These are phyloP conservation scores for Diarsia brunnea DNA, from an alignment of 2,888 invertebrate genomes.

Conservation along the genomic window DNA sequence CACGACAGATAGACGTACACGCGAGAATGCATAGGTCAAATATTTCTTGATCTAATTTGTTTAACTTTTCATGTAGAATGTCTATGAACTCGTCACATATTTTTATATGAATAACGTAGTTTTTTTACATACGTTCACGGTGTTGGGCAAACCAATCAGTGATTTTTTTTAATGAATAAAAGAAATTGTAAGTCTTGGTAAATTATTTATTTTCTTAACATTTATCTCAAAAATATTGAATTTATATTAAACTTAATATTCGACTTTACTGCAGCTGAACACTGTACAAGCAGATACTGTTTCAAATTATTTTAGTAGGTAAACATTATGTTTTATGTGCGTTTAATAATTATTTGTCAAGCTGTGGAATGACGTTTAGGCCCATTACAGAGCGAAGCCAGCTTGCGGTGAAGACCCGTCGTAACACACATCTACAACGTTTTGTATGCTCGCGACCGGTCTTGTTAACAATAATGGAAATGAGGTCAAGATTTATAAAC, in stretches of 20 bases:
- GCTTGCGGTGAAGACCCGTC: background rate
- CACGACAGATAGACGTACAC: background rate
- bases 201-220: constrained; percentile 70
- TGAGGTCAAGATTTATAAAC: background rate
- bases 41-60: background rate
- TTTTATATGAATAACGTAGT: background rate
- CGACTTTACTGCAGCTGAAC: constrained; percentile 38
- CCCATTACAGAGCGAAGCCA: background rate
- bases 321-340: constrained; percentile 14
- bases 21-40: background rate
- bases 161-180: background rate
- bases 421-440: background rate
- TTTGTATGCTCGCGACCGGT: background rate
- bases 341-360: background rate
- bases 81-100: background rate
- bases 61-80: background rate
- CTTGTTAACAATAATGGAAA: background rate
- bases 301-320: constrained; percentile 9
- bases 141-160: background rate
- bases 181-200: constrained; percentile 24
- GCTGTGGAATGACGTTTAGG: background rate
- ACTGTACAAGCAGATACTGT: constrained; percentile 43
- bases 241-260: constrained; percentile 65
- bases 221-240: constrained; percentile 82
- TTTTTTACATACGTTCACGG: background rate